Base-by-base conservation (phyloP, 1,140 invertebrate genomes). In the Harlomillsia oculata region DNA sequence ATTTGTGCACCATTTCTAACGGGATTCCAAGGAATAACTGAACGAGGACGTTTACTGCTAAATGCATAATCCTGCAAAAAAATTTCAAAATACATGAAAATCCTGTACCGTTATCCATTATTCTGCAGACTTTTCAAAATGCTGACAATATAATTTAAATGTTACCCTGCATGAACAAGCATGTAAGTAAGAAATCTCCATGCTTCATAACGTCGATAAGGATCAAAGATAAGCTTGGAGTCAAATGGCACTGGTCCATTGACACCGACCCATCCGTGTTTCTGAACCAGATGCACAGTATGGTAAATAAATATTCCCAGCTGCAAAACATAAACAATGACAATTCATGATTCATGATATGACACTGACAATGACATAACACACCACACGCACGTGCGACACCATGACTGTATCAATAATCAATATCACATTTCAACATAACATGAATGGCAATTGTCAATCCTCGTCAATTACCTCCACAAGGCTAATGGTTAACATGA, bases 151-250 rank as follows among this genome's bases (percentile, higher is more conserved):
- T 21, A 4, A 36, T 14, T 58, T 11, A 25, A 41, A 30, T 76
- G 79, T 77, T 71, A 85, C 85, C 91, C 91, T 56, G 92, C 83
- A 73, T 97, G 94, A 30, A 97, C 92, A 69, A 97, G 84, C 88
- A 97, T 96, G 69, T 97, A 98, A 2, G 88, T 87, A 6, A 97
- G 43, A 70, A 84, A 97, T 66, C 95, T 78, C 91, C 91, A 98
- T 0, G 82, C 83, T 75, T 98, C 83, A 46, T 83, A 81, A 60
- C 94, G 78, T 66, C 84, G 81, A 60, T 82, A 77, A 0, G 94
- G 94, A 75, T 91, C 85, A 72, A 95, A 98, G 60, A 97, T 91
- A 50, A 96, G 83, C 2, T 81, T 67, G 11, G 75, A 78, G 2
- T 84, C 82, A 20, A 82, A 78, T 20, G 87, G 85, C n/a, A 86